A percentile compares a stretch with the other conserved stretches of the same genome.
These are phyloP conservation scores for Clarias gariepinus DNA, from an alignment of 2,113 vertebrate species.

Conservation along the genomic window DNA sequence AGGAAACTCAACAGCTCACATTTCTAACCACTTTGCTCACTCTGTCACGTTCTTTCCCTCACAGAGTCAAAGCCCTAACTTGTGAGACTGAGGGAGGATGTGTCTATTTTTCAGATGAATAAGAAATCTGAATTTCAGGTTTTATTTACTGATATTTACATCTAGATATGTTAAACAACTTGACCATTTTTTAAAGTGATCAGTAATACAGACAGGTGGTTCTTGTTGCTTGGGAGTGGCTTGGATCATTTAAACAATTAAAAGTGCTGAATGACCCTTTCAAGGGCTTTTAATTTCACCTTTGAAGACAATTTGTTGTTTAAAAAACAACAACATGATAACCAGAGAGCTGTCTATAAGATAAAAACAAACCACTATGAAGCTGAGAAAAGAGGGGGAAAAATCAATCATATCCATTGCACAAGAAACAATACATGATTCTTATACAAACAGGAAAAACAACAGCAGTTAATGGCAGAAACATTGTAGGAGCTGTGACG, in stretches of 20 bases:
- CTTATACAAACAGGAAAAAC: background rate
- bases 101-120: background rate
- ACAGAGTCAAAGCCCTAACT: background rate
- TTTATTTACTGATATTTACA: background rate
- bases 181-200: background rate
- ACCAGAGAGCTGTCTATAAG: background rate
- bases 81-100: background rate
- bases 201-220: background rate
- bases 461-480: background rate
- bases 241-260: background rate
- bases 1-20: conserved; percentile 63
- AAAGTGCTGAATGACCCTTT: background rate
- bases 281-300: background rate
- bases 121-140: background rate
- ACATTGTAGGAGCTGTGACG: background rate
- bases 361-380: background rate
- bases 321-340: background rate
- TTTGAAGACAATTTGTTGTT: background rate
- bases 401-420: background rate
- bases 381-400: background rate
- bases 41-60: conserved; percentile 56
- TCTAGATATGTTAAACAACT: background rate
- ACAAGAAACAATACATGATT: background rate
- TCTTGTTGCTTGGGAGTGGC: background rate
- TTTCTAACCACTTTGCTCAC: conserved; percentile 65